Evolutionary conservation across 2,888 invertebrate species (phyloP).

Genomic region (Monochamus alternatus): DNA sequence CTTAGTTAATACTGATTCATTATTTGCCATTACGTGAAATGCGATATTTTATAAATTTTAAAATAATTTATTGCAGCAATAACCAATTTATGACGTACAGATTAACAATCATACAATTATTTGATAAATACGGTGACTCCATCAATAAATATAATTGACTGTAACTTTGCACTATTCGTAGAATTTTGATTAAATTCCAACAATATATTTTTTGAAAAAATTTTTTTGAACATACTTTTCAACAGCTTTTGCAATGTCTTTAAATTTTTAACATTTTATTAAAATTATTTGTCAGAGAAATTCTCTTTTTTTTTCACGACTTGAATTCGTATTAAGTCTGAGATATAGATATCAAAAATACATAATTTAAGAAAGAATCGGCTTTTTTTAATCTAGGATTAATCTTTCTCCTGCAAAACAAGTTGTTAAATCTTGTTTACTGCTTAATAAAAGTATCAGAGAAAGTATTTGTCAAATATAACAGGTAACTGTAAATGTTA

Average conservation of each 20-base stretch:
- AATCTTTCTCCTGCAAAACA: neutral
- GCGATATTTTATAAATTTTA: neutral
- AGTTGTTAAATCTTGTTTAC: neutral
- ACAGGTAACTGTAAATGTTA: no score
- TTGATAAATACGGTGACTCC: no score
- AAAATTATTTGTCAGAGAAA: no score
- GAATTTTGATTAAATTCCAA: neutral
- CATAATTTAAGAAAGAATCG: neutral
- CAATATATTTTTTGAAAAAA: neutral
- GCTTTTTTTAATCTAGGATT: neutral
- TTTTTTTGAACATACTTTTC: no score
- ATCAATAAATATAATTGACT: no score
- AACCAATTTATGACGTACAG: no score
- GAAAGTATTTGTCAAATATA: neutral
- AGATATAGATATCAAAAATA: neutral
- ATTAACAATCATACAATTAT: no score
- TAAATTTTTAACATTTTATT: no score
- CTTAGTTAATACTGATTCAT: neutral
- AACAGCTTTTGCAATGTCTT: no score
- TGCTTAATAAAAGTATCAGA: neutral
- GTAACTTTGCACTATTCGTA: neutral
- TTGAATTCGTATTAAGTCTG: neutral
- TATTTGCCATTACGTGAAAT: neutral
- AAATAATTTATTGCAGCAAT: constrained; percentile 2
- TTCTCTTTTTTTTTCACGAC: no score